A percentile compares a stretch with the other conserved stretches of the same genome.
Evolutionary conservation across 37 sponge, comb jelly and placozoan species (phyloP).

Genomic region (Petrosia ficiformis): DNA sequence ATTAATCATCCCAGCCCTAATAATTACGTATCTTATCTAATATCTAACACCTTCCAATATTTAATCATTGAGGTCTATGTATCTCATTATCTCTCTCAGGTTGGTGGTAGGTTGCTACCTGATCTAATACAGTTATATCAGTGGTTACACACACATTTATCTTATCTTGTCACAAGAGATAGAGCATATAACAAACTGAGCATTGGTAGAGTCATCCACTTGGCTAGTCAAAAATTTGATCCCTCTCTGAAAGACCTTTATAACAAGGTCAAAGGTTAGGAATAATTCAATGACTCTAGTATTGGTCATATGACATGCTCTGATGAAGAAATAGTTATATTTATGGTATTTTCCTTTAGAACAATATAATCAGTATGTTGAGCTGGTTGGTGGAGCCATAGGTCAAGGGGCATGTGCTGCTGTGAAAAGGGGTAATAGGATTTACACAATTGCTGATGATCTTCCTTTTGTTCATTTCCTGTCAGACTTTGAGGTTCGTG

Average conservation of each 20-base stretch:
- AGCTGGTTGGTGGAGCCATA: conserved; percentile 80
- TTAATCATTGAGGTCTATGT: too few relatives aligned
- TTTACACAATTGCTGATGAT: conserved; percentile 64
- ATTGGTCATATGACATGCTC: too few relatives aligned
- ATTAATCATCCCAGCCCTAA: too few relatives aligned
- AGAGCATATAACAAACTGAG: conserved; percentile 41
- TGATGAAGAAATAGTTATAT: too few relatives aligned
- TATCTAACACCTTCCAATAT: not conserved
- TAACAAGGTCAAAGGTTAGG: conserved; percentile 52
- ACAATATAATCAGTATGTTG: conserved; percentile 73
- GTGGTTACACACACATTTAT: conserved; percentile 69
- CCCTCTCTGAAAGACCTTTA: conserved; percentile 50
- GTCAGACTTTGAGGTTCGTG: conserved; percentile 36
- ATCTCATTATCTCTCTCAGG: not conserved
- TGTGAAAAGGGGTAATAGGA: conserved; percentile 53
- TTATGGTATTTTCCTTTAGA: too few relatives aligned
- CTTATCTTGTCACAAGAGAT: not conserved
- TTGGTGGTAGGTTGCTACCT: conserved; percentile 57
- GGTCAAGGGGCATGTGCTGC: conserved; percentile 80
- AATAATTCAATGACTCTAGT: too few relatives aligned
- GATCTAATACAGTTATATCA: conserved; percentile 82
- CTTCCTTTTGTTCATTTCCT: conserved; percentile 68
- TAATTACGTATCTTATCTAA: too few relatives aligned
- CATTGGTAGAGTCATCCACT: conserved; percentile 43
- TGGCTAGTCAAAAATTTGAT: conserved; percentile 9